Evolutionary conservation across 2,888 invertebrate species (phyloP), one percentile per base, ranked within the genome.

Genomic region (Tortricodes alternella): DNA sequence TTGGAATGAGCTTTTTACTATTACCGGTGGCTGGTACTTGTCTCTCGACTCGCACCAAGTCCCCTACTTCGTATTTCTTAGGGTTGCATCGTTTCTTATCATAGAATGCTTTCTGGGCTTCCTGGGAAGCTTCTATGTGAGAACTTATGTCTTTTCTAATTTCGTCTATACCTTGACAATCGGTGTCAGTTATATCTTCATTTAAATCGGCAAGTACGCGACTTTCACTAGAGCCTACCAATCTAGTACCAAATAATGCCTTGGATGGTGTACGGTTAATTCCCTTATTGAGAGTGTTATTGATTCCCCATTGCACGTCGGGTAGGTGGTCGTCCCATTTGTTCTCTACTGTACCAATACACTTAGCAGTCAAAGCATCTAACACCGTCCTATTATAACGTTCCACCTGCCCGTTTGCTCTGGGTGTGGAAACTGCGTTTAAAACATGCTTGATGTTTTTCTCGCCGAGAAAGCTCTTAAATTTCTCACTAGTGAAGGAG

Each of bases 371-470:
- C 15, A 51, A 21, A 27, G 32, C 38, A 34, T 34, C 38, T 27
- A 57, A 4, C 5, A 57, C 23, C 1, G 46, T 43, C n/a, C 16
- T 32, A n/a, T 56, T 56, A 27, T 56, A 56, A n/a, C 37, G 53
- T 23, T 60, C 60, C n/a, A 60, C 44, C 15, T 58, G 58, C 7
- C 58, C 60, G 18, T 58, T 60, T 1, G 60, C 53, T 6, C 60
- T 41, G 1, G 60, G 58, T 1, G 58, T 50, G 7, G 51, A n/a
- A 11, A 39, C 39, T 2, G 39, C 39, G 11, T 39, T 39, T 6
- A 39, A 11, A 19, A 41, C 23, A 11, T 61, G 60, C 19, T 46
- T 49, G 2, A 61, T 50, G 6, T 39, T 32, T 13, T 34, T 37
- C 2, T 38, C 8, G 1, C 16, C 4, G 7, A 53, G 24, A 23